These are phyloP conservation scores for Leptopilina boulardi DNA, from an alignment of 1,140 invertebrate genomes.

Conservation along the genomic window DNA sequence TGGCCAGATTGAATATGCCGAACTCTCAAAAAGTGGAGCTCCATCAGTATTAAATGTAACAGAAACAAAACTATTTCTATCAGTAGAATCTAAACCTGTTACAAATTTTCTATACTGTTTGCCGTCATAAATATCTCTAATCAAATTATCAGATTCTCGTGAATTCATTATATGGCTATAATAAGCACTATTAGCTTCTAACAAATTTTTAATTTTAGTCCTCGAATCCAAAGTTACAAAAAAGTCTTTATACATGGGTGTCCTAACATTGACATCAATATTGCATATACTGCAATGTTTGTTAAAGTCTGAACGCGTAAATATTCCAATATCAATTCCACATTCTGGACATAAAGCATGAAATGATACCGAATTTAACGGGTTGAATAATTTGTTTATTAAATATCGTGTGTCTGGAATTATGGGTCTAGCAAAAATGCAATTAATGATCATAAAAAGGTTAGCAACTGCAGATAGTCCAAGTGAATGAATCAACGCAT, in stretches of 20 bases:
- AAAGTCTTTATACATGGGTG: too few species aligned
- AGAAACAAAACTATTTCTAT: conserved; percentile 3
- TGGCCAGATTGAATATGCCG: conserved; percentile 23
- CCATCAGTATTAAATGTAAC: too few species aligned
- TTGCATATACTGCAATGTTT: conserved; percentile 36
- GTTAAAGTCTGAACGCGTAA: neutral
- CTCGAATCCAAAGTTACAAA: conserved; percentile 41
- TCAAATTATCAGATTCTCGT: neutral
- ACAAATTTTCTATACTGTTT: conserved; percentile 36
- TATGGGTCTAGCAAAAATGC: conserved; percentile 34
- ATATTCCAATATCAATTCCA: conserved; percentile 25
- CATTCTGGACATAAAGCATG: conserved; percentile 42
- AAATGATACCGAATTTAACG: neutral
- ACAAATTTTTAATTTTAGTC: conserved; percentile 19
- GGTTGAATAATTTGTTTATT: conserved; percentile 41
- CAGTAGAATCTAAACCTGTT: neutral
- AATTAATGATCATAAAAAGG: conserved; percentile 42
- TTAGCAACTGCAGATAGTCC: conserved; percentile 31
- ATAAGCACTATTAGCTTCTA: conserved; percentile 34
- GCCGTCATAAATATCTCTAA: conserved; percentile 26
- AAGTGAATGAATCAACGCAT: conserved; percentile 32
- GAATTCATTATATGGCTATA: too few species aligned
- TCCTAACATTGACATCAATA: conserved; percentile 35
- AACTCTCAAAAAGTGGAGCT: conserved; percentile 32
- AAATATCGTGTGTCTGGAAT: conserved; percentile 35